Base-by-base conservation (phyloP, 37 sponge, comb jelly and placozoan species). In the Dysidea cf. avara region DNA sequence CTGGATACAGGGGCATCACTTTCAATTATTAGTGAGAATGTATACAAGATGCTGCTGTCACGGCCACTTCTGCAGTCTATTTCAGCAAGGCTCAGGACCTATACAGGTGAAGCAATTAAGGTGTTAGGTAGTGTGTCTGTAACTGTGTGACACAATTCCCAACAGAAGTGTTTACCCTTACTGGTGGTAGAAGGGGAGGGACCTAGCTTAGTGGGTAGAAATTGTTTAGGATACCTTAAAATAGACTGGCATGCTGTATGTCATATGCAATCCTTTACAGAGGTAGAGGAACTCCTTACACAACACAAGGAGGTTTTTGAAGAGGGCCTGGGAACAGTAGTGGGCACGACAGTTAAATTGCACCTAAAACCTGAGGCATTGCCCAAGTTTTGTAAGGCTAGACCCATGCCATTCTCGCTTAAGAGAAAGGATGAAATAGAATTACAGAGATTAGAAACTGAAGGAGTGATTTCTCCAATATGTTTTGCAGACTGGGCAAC, bases 91-190 rank as follows among this genome's bases (percentile, higher is more conserved):
- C 60, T 58, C 60, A 26, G 60, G 28, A 58, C 60, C 7, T 58
- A 58, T 58, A 58, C 60, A 31, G 60, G 60, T 14, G 60, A 58
- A 31, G 28, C 22, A 58, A 58, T 58, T 58, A 13, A 58, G 22
- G 60, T 58, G 11, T 29, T 58, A 29, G 60, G 60, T 14, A 9
- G 28, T 29, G 28, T 58, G 30, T 26, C 22, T 29, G 60, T 58
- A 31, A 13, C 22, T 29, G 60, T 58, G 26, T 17, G 22, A 28
- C 24, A 18, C 51, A 5, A 68, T 16, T 24, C 12, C 29, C 69
- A 68, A 33, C 7, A 68, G 60, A 29, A 17, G 22, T 11, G 28
- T 14, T 13, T 58, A 58, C 28, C 60, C 11, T 7, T 58, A 31
- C 28, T 58, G 28, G 60, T 58, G 28, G 60, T 58, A 9, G 28